Evolutionary conservation across 2,888 invertebrate genomes (phyloP).

Genomic region (Dinocampus coccinellae): DNA sequence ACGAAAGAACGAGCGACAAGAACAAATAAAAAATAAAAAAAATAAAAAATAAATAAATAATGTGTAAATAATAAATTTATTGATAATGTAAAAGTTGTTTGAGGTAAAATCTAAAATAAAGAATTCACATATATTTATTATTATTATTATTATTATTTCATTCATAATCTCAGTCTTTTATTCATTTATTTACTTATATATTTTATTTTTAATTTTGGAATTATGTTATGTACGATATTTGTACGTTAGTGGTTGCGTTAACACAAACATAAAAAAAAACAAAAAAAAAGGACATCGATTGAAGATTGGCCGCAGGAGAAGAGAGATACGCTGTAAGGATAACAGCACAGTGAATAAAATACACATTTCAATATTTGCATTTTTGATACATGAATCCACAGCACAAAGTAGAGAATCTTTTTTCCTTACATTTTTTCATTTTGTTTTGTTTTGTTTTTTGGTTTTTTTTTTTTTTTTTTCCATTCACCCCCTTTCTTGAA

Average conservation of each 20-base stretch:
- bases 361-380: constrained; percentile 50
- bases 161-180: background rate
- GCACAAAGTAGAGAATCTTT: background rate
- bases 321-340: constrained; percentile 41
- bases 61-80: too few relatives aligned
- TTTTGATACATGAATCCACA: constrained; percentile 40
- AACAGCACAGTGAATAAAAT: constrained; percentile 46
- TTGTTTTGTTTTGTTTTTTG: background rate
- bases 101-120: constrained; percentile 8
- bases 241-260: constrained; percentile 21
- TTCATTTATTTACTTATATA: too few relatives aligned
- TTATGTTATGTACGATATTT: constrained; percentile 30
- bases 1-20: too few relatives aligned
- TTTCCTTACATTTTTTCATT: background rate
- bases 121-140: constrained; percentile 2
- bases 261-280: too few relatives aligned
- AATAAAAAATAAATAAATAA: background rate
- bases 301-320: constrained; percentile 41
- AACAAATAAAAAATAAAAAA: background rate
- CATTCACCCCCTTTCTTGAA: constrained; percentile 2
- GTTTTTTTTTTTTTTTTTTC: background rate
- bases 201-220: background rate
- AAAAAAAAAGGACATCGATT: constrained; percentile 45
- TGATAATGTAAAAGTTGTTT: constrained; percentile 1
- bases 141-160: background rate